These are phyloP conservation scores for Melanotaenia nigrans DNA, from an alignment of 2,797 vertebrate species.

Conservation along the genomic window DNA sequence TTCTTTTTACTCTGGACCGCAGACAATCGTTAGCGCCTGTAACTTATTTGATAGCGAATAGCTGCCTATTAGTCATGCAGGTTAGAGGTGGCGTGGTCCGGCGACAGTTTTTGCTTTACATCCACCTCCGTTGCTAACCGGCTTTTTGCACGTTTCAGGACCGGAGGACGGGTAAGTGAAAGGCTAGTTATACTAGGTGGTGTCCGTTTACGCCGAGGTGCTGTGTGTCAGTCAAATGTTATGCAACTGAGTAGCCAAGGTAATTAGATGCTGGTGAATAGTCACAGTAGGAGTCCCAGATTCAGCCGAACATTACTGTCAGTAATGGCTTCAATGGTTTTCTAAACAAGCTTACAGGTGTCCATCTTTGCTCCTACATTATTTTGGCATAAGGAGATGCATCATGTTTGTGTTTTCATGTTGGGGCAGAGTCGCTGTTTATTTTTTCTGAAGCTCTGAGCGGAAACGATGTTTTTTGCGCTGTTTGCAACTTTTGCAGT, in stretches of 20 bases:
- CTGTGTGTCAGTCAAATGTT: constrained; percentile 37
- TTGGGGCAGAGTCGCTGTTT: neutral
- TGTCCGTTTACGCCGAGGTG: constrained; percentile 39
- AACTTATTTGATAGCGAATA: constrained; percentile 13
- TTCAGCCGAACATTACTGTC: neutral
- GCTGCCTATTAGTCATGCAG: constrained; percentile 6
- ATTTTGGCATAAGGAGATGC: neutral
- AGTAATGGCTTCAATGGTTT: neutral
- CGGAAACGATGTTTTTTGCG: constrained; percentile 39
- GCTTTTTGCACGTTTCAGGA: constrained; percentile 33
- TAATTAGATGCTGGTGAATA: constrained; percentile 41
- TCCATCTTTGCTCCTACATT: neutral
- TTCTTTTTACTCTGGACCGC: constrained; percentile 6
- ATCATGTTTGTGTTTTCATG: neutral
- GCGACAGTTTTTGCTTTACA: neutral
- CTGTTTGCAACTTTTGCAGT: constrained; percentile 49
- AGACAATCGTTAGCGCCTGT: constrained; percentile 1
- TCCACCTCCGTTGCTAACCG: constrained; percentile 11
- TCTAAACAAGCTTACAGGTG: neutral
- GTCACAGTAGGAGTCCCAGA: neutral
- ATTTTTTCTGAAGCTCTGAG: neutral
- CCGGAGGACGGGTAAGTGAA: constrained; percentile 57
- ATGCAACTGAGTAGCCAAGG: constrained; percentile 48
- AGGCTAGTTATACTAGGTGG: neutral
- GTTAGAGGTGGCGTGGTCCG: constrained; percentile 4